phyloP scores from a whole-genome alignment of 1,140 invertebrate genomes.

The Calliopsis andreniformis region DNA sequence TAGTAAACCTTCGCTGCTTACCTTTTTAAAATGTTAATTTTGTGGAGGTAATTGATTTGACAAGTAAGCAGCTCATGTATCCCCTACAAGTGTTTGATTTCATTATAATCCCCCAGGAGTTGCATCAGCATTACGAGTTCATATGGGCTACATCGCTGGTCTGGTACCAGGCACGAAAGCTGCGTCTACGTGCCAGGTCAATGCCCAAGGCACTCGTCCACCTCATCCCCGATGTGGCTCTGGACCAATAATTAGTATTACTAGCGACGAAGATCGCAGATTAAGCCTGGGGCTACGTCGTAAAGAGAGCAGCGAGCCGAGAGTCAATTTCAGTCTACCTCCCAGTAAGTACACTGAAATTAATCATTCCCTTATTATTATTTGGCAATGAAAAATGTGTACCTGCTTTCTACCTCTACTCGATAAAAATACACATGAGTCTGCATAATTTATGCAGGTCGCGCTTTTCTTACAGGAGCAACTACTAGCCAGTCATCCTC shows the following conservation, averaged over 20 bases:
- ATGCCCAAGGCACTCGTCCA: slow-evolving; percentile 78
- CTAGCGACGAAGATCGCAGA: slow-evolving; percentile 77
- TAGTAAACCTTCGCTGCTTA: too few relatives aligned
- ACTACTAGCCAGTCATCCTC: slow-evolving; percentile 73
- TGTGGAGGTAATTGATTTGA: too few relatives aligned
- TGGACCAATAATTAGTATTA: slow-evolving; percentile 79
- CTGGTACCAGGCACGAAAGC: slow-evolving; percentile 85
- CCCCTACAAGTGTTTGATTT: not conserved
- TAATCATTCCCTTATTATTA: not conserved
- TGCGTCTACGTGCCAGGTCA: slow-evolving; percentile 77
- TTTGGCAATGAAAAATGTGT: not conserved
- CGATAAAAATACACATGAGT: too few relatives aligned
- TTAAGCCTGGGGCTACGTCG: slow-evolving; percentile 73
- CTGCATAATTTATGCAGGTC: not conserved
- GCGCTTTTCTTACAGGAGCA: slow-evolving; percentile 39
- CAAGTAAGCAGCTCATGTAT: not conserved
- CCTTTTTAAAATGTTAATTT: too few relatives aligned
- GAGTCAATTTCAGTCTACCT: slow-evolving; percentile 86
- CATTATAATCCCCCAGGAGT: slow-evolving; percentile 79
- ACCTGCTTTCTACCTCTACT: too few relatives aligned
- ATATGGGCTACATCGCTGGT: slow-evolving; percentile 87
- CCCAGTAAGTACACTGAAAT: slow-evolving; percentile 65
- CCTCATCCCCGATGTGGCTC: slow-evolving; percentile 77
- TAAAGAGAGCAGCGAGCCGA: slow-evolving; percentile 80
- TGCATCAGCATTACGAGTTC: slow-evolving; percentile 86